Evolutionary conservation across 2,113 vertebrate species (phyloP), one percentile per base, ranked within the genome.

Genomic region (Pseudorectes ferrugineus): DNA sequence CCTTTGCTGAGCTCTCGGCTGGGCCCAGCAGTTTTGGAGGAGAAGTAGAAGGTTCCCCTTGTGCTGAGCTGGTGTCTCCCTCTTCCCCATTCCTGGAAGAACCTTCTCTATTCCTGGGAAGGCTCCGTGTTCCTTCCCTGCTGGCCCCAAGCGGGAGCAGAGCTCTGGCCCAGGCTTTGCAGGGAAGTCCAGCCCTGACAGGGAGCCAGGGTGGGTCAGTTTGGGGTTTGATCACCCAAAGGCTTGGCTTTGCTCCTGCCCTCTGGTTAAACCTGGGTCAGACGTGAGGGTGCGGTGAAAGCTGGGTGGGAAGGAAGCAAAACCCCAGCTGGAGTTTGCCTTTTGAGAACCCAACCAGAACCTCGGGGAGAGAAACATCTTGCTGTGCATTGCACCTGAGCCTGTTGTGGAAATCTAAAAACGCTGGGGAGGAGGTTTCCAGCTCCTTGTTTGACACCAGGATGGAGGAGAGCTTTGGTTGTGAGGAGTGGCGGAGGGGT

Each of bases 41-140:
- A 89, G 70, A 91, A 96, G 49, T 14, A 3, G 40, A 2, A 23
- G 35, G 61, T 85, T 94, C 93, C 14, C 48, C 14, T 85, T 68
- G 38, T 79, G 66, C 74, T 22, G 54, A 76, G 70, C 77, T 77
- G 42, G 7, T 54, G 11, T 29, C 46, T 81, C 20, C 16, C 21
- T 75, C 71, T 89, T 95, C 87, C 66, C 48, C 42, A 74, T 89
- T 94, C 66, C 66, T 95, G 89, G 74, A 87, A 91, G 63, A 84
- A 11, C 8, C 22, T 12, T 18, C 45, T 33, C 48, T 40, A 54
- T 68, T 85, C 51, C 51, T 2, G 1, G 73, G 61, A 59, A 45
- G 14, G 35, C 17, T 88, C 61, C 5, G 11, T 42, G 62, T 19
- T n/a, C 1, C 0, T 45, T 55, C 63, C 38, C 40, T 12, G 14